Evolutionary conservation across 2,113 vertebrate genomes (phyloP).

Genomic region (Tringa solitaria): DNA sequence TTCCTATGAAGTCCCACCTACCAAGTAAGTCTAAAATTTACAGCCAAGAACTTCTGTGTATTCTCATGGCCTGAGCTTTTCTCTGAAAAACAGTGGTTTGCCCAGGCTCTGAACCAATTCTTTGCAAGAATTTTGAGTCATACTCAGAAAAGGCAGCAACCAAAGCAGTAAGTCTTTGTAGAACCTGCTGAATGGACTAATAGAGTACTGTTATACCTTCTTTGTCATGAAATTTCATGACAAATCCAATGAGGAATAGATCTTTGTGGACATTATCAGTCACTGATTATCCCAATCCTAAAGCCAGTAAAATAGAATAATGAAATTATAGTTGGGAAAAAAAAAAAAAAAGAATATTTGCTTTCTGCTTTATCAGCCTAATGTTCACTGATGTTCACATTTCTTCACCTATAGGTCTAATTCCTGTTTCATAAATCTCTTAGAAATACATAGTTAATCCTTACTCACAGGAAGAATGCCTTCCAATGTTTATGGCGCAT

Average conservation of each 20-base stretch:
- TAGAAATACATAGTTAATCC: neutral
- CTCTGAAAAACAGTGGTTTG: neutral
- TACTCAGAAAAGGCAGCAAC: neutral
- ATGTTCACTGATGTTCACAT: neutral
- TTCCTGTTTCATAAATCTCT: neutral
- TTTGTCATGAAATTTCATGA: neutral
- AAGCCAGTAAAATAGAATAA: neutral
- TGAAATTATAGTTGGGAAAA: neutral
- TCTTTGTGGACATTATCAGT: neutral
- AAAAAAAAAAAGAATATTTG: neutral
- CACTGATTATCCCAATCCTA: neutral
- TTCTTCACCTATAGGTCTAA: neutral
- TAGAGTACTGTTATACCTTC: neutral
- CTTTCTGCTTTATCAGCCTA: neutral
- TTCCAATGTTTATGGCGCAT: neutral
- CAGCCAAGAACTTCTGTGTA: neutral
- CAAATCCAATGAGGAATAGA: neutral
- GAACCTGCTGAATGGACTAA: neutral
- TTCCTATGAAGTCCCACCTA: neutral
- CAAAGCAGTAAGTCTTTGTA: neutral
- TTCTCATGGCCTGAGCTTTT: neutral
- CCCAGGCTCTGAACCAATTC: neutral
- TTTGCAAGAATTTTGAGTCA: neutral
- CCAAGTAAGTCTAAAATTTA: neutral
- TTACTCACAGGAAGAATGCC: neutral